Percentiles rank a stretch among this genome's conserved stretches.
Evolutionary conservation across 1,140 invertebrate species (phyloP).

Genomic region (Drosophila setifemur): DNA sequence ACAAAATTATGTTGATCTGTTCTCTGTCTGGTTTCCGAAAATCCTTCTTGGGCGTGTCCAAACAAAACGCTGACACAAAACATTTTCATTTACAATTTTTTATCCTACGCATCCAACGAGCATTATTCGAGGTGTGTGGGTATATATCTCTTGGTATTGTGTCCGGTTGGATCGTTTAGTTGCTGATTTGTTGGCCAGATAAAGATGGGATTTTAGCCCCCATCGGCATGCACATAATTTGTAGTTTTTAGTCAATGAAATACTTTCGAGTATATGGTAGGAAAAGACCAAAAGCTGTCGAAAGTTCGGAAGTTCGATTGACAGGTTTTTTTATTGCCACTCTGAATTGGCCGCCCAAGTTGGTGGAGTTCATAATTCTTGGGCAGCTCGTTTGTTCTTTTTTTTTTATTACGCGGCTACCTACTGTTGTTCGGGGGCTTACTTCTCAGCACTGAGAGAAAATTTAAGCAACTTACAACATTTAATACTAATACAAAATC

Average conservation of each 20-base stretch:
- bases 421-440: constrained; percentile 18
- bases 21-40: constrained; percentile 4
- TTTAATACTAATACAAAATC: too few relatives aligned
- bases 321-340: constrained; percentile 21
- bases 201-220: constrained; percentile 45
- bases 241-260: constrained; percentile 36
- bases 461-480: not conserved
- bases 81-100: not conserved
- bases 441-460: not conserved
- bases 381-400: constrained; percentile 32
- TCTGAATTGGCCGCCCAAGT: constrained; percentile 25
- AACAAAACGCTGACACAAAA: constrained; percentile 27
- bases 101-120: constrained; percentile 24
- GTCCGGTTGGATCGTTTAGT: constrained; percentile 34
- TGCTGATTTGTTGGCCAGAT: constrained; percentile 38
- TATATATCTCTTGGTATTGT: not conserved
- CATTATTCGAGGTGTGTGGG: constrained; percentile 14
- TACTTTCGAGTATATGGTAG: too few relatives aligned
- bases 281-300: constrained; percentile 35
- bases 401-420: constrained; percentile 23
- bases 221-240: constrained; percentile 67
- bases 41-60: constrained; percentile 25
- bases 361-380: constrained; percentile 38
- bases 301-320: constrained; percentile 47
- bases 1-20: constrained; percentile 36